Evolutionary conservation across 1,140 invertebrate genomes (phyloP).

Genomic region (Ceratina australensis): DNA sequence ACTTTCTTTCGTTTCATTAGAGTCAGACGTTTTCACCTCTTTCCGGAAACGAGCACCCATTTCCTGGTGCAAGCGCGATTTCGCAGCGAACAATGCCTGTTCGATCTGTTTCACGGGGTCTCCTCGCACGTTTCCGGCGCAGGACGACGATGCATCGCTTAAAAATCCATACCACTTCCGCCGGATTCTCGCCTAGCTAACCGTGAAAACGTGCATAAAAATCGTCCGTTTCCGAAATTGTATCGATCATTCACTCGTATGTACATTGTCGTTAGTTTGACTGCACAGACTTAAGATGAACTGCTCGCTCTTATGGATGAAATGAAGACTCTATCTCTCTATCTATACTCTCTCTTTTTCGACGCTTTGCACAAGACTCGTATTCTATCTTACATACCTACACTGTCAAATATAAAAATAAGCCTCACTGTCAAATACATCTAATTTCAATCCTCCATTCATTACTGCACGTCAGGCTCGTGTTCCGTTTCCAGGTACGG

Average conservation of each 20-base stretch:
- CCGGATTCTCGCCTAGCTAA: conserved; percentile 53
- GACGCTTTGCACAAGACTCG: too few species aligned
- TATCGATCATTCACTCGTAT: too few species aligned
- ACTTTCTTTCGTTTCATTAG: conserved; percentile 42
- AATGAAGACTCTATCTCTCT: too few species aligned
- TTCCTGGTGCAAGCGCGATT: conserved; percentile 53
- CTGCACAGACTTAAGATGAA: too few species aligned
- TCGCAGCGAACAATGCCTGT: conserved; percentile 55
- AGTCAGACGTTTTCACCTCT: conserved; percentile 42
- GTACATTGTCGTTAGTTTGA: too few species aligned
- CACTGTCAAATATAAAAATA: background rate
- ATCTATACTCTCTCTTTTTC: too few species aligned
- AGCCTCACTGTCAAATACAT: too few species aligned
- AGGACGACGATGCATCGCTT: conserved; percentile 33
- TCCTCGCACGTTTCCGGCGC: conserved; percentile 54
- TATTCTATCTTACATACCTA: too few species aligned
- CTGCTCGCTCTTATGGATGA: too few species aligned
- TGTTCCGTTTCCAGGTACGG: conserved; percentile 1
- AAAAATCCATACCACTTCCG: conserved; percentile 62
- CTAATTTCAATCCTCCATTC: too few species aligned
- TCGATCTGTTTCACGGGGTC: conserved; percentile 54
- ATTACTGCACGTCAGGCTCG: background rate
- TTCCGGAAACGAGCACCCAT: conserved; percentile 50
- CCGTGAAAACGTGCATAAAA: conserved; percentile 52
- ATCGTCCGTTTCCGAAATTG: conserved; percentile 2